Evolutionary conservation across 2,888 invertebrate species (phyloP).

Genomic region (Malachius bipustulatus): DNA sequence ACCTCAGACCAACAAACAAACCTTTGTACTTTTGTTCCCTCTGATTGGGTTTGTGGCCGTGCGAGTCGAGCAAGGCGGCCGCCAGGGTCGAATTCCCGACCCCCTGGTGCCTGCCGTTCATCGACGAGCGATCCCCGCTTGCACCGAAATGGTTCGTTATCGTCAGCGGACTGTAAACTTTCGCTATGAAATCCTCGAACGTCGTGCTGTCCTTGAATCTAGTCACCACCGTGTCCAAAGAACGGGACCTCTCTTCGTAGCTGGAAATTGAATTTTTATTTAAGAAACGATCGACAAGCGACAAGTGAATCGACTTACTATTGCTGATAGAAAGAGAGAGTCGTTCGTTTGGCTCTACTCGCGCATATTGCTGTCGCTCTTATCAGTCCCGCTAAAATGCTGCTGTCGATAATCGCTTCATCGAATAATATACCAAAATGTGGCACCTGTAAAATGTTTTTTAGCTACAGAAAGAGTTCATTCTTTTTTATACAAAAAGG

Average conservation of each 20-base stretch:
- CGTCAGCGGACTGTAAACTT: conserved; percentile 56
- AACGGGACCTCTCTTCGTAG: conserved; percentile 81
- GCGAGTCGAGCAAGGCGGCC: conserved; percentile 45
- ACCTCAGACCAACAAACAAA: too few relatives aligned
- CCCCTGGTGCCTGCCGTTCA: conserved; percentile 25
- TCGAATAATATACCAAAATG: conserved; percentile 93
- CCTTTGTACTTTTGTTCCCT: conserved; percentile 32
- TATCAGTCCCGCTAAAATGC: conserved; percentile 71
- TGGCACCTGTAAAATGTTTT: conserved; percentile 63
- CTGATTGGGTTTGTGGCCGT: conserved; percentile 32
- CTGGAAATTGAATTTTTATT: too few relatives aligned
- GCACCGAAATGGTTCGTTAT: conserved; percentile 39
- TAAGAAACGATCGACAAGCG: conserved; percentile 4
- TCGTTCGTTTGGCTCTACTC: conserved; percentile 80
- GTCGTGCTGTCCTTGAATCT: conserved; percentile 79
- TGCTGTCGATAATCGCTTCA: conserved; percentile 69
- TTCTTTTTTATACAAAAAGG: too few relatives aligned
- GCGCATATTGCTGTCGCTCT: conserved; percentile 84
- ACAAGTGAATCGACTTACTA: conserved; percentile 49
- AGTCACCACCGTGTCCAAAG: conserved; percentile 71
- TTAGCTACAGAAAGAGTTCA: too few relatives aligned
- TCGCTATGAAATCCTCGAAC: conserved; percentile 77
- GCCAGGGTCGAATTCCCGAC: conserved; percentile 41
- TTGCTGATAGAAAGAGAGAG: conserved; percentile 81
- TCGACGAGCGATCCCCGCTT: conserved; percentile 22